Conservation (phyloP, 1,140 invertebrate species). For the Eupristina koningsbergeri region DNA sequence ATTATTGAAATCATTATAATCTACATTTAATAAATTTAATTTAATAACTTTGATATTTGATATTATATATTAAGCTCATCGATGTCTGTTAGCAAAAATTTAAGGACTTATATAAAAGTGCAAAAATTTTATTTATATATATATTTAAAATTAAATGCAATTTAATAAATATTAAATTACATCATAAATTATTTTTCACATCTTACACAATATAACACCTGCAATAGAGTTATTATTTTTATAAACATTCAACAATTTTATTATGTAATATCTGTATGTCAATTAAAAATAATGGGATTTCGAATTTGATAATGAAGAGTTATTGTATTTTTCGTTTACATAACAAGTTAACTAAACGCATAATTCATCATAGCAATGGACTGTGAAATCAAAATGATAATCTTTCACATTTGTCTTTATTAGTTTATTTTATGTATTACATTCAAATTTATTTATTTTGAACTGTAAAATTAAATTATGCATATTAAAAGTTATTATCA, state of each 20-base stretch:
- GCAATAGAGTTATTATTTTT: neutral
- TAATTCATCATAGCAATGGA: too few relatives aligned
- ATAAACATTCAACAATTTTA: neutral
- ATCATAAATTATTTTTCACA: neutral
- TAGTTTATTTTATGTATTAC: neutral
- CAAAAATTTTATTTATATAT: too few relatives aligned
- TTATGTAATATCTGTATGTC: neutral
- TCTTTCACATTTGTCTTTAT: neutral
- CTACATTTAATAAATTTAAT: too few relatives aligned
- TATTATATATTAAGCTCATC: too few relatives aligned
- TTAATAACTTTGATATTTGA: too few relatives aligned
- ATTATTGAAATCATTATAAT: too few relatives aligned
- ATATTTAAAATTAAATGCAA: too few relatives aligned
- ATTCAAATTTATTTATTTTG: neutral
- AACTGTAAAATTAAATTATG: neutral
- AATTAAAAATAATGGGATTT: neutral
- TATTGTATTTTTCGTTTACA: neutral
- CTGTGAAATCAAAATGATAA: neutral
- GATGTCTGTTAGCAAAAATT: too few relatives aligned
- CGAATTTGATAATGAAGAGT: neutral
- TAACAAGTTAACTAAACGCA: neutral
- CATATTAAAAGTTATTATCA: neutral
- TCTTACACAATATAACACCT: neutral
- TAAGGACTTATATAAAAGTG: too few relatives aligned
- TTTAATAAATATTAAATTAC: too few relatives aligned